Conservation (phyloP, 64 coral and sea anemone genomes). For the Porites lutea region DNA sequence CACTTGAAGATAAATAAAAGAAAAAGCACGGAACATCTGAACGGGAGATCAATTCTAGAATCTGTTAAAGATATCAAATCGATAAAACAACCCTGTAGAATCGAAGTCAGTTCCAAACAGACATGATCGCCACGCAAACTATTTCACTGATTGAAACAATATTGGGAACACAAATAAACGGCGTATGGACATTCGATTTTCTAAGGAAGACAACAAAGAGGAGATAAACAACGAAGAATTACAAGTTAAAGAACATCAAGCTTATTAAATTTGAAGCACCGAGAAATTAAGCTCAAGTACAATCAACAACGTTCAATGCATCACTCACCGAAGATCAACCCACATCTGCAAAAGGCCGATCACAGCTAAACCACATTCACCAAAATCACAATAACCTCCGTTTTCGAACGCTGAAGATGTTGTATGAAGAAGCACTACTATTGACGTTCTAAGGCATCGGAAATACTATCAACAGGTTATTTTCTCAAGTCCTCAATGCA, state of each 20-base stretch:
- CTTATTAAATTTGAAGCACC: no score
- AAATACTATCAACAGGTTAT: background rate
- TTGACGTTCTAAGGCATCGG: conserved; percentile 3
- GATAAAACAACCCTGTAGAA: background rate
- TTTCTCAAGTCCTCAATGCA: background rate
- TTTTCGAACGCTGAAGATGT: background rate
- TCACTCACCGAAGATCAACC: conserved; percentile 1
- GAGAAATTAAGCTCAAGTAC: no score
- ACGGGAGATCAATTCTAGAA: no score
- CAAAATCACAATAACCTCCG: background rate
- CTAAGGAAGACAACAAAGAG: background rate
- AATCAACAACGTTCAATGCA: no score
- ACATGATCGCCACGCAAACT: background rate
- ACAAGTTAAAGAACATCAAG: no score
- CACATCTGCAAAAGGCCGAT: background rate
- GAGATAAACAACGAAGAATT: background rate
- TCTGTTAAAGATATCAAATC: no score
- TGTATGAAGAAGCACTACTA: no score
- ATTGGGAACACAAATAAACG: background rate
- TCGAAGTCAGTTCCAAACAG: background rate
- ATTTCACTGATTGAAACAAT: background rate
- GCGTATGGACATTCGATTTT: background rate
- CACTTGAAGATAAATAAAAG: no score
- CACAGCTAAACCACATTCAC: background rate
- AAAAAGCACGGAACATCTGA: no score